A percentile compares a stretch with the other conserved stretches of the same genome.
These are phyloP conservation scores for Marisa cornuarietis DNA, from an alignment of 1,140 invertebrate genomes.

Conservation along the genomic window DNA sequence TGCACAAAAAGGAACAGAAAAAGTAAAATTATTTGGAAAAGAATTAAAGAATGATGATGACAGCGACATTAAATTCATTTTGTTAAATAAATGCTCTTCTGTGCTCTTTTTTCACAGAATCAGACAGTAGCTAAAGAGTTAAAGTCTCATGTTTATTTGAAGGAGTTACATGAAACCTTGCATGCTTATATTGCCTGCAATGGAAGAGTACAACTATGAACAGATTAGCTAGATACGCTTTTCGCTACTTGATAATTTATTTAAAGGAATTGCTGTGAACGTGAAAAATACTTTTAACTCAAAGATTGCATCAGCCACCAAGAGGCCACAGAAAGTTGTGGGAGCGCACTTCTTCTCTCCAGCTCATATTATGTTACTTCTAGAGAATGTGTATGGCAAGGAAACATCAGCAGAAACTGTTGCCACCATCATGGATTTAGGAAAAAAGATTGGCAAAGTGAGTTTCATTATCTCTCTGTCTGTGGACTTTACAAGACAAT, in stretches of 20 bases:
- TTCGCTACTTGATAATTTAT: background rate
- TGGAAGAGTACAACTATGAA: background rate
- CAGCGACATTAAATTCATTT: too few relatives aligned
- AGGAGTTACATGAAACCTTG: background rate
- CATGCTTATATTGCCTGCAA: background rate
- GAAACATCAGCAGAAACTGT: constrained; percentile 60
- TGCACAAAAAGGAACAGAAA: too few relatives aligned
- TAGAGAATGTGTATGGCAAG: constrained; percentile 62
- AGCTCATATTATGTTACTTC: constrained; percentile 60
- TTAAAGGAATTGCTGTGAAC: too few relatives aligned
- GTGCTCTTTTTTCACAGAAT: too few relatives aligned
- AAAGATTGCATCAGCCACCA: constrained; percentile 60
- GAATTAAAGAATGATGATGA: too few relatives aligned
- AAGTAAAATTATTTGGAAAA: too few relatives aligned
- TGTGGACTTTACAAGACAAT: too few relatives aligned
- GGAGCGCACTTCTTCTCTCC: constrained; percentile 66
- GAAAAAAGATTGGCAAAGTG: constrained; percentile 61
- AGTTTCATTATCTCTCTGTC: background rate
- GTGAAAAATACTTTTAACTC: background rate
- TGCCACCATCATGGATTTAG: constrained; percentile 63
- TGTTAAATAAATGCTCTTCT: too few relatives aligned
- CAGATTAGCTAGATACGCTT: too few relatives aligned
- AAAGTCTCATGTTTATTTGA: background rate
- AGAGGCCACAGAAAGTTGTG: constrained; percentile 53
- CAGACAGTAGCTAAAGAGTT: too few relatives aligned